Evolutionary conservation across 2,888 invertebrate species (phyloP), one percentile per base, ranked within the genome.

Genomic region (Plutella xylostella): DNA sequence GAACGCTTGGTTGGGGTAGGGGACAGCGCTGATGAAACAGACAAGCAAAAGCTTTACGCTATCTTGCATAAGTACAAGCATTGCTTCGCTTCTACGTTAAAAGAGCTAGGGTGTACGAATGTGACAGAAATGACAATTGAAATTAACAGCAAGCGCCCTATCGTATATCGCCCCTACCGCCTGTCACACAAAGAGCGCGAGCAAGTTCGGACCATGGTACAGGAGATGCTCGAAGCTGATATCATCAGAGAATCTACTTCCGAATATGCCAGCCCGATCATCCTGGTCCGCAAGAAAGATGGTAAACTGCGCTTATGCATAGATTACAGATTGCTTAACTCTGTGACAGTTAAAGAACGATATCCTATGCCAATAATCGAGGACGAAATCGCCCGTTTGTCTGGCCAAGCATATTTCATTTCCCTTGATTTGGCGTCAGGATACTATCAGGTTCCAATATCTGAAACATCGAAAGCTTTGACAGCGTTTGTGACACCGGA

Each of bases 401-500:
- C 38, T 31, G 45, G 45, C 1, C 43, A 41, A 30, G 35, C 44
- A n/a, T 44, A 20, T 15, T 45, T 47, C n/a, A 21, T 47, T 12
- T 38, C 42, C 1, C 38, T 44, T 11, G 44, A 47, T 39, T 14
- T 43, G 11, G 18, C 34, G 3, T 47, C 46, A 3, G 38, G 46
- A 6, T 47, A 47, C 22, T 47, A 47, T 17, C 46, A 46, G 21
- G 46, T 47, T 3, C 43, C 43, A 1, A 47, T 47, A 14, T 20
- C 42, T 4, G 42, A 46, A 21, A 12, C 42, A 15, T 30, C 18
- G 15, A 43, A 43, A 12, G 42, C 31, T 19, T 28, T 46, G 15
- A 68, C 64, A 0, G 61, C 63, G 0, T 65, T 68, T 39, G 54
- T 60, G 0, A 71, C 62, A 1, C 58, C 35, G 11, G 43, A 43